A percentile compares a stretch with the other conserved stretches of the same genome.
phyloP scores from a whole-genome alignment of 2,113 vertebrate genomes.

The Phylloscopus trochilus region DNA sequence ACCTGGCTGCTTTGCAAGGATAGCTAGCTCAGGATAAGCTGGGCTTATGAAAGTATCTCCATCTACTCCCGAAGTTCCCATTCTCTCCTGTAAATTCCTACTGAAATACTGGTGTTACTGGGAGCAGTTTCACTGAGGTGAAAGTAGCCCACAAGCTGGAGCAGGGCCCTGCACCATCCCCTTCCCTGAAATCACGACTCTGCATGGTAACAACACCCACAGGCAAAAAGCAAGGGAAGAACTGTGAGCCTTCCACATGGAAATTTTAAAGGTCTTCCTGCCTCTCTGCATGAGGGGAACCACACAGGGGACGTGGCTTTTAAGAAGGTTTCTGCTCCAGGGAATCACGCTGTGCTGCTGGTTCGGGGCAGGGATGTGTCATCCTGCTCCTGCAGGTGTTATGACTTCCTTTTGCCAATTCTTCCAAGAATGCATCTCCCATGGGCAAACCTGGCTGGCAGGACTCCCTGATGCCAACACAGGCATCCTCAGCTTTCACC shows the following conservation, averaged over 20 bases:
- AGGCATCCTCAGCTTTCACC: background rate
- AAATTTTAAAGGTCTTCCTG: background rate
- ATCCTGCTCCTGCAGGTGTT: background rate
- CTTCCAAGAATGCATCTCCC: background rate
- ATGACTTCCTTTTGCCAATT: background rate
- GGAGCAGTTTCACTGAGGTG: background rate
- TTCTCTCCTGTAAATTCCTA: background rate
- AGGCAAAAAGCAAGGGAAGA: background rate
- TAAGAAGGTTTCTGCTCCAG: background rate
- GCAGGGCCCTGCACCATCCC: background rate
- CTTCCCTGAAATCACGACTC: background rate
- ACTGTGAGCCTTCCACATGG: background rate
- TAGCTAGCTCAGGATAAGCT: background rate
- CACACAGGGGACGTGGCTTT: background rate
- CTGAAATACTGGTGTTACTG: background rate
- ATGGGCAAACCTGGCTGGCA: constrained; percentile 22
- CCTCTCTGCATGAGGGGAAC: background rate
- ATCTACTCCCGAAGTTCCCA: background rate
- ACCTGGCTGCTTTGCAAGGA: constrained; percentile 14
- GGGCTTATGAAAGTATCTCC: background rate
- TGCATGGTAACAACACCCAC: background rate
- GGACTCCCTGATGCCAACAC: background rate
- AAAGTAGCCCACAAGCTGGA: background rate
- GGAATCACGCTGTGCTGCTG: background rate
- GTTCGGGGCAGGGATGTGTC: background rate